A percentile compares a stretch with the other conserved stretches of the same genome.
Evolutionary conservation across 2,797 vertebrate species (phyloP).

Genomic region (Poeciliopsis presidionis): DNA sequence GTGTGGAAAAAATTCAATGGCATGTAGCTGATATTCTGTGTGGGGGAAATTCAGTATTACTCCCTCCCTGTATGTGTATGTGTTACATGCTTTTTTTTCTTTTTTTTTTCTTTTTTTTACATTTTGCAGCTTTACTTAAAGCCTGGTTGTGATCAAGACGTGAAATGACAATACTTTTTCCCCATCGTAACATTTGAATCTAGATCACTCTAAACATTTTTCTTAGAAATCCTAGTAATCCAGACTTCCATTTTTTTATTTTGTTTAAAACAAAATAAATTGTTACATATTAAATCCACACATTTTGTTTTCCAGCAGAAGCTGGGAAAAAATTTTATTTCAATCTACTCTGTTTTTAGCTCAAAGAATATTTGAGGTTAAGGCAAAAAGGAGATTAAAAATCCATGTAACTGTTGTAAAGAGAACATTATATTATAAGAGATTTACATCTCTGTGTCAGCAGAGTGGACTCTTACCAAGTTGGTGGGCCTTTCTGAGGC

Average conservation of each 20-base stretch:
- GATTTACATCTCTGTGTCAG: neutral
- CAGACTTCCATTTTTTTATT: neutral
- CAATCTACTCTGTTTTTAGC: neutral
- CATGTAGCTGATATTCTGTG: too few relatives aligned
- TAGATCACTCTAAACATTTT: neutral
- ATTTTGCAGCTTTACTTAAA: neutral
- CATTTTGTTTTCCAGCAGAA: neutral
- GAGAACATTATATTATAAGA: neutral
- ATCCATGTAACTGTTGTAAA: neutral
- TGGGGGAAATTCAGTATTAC: too few relatives aligned
- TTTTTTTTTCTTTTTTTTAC: neutral
- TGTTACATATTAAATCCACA: neutral
- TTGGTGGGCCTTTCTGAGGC: conserved; percentile 90
- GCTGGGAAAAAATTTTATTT: neutral
- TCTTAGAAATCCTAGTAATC: neutral
- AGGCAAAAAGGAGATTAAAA: neutral
- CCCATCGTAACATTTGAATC: neutral
- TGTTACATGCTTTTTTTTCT: too few relatives aligned
- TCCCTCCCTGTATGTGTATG: too few relatives aligned
- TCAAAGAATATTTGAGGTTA: neutral
- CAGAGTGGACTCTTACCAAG: conserved; percentile 82
- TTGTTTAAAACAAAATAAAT: neutral
- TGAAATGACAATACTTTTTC: neutral
- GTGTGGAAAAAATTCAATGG: too few relatives aligned
- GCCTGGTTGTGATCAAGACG: neutral